These are phyloP conservation scores for Eidolon helvum DNA, from an alignment of 2,113 vertebrate species.

Conservation along the genomic window DNA sequence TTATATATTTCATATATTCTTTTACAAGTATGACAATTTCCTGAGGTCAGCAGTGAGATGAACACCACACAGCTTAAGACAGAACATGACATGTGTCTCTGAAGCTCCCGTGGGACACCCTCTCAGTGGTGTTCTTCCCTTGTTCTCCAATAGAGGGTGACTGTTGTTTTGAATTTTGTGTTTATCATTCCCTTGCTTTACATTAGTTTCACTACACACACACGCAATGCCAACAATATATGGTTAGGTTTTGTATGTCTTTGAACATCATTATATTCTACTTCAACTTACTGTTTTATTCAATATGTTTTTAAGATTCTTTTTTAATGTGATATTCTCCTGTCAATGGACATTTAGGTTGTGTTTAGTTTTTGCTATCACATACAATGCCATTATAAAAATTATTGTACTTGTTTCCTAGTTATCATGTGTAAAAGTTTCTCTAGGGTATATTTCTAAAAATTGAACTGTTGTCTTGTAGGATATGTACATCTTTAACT, in stretches of 20 bases:
- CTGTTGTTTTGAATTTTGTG: not conserved
- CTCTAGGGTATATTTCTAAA: not conserved
- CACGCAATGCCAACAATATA: not conserved
- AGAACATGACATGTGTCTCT: not conserved
- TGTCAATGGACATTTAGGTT: not conserved
- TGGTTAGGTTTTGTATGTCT: not conserved
- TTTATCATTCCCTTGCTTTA: not conserved
- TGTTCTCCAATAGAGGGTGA: not conserved
- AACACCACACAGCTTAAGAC: not conserved
- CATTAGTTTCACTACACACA: not conserved
- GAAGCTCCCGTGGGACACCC: not conserved
- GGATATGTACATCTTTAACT: not conserved
- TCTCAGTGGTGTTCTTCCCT: not conserved
- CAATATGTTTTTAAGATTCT: not conserved
- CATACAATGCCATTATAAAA: not conserved
- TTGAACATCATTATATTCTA: not conserved
- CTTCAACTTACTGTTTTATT: not conserved
- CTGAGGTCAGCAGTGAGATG: not conserved
- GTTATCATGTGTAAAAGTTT: not conserved
- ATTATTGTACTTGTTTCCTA: not conserved
- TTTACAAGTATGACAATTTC: not conserved
- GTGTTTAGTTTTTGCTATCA: not conserved
- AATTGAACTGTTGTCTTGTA: not conserved
- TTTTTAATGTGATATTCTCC: not conserved
- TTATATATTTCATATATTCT: not conserved